Evolutionary conservation across 1,140 invertebrate genomes (phyloP), one percentile per base, ranked within the genome.

Genomic region (Drepana arcuata): DNA sequence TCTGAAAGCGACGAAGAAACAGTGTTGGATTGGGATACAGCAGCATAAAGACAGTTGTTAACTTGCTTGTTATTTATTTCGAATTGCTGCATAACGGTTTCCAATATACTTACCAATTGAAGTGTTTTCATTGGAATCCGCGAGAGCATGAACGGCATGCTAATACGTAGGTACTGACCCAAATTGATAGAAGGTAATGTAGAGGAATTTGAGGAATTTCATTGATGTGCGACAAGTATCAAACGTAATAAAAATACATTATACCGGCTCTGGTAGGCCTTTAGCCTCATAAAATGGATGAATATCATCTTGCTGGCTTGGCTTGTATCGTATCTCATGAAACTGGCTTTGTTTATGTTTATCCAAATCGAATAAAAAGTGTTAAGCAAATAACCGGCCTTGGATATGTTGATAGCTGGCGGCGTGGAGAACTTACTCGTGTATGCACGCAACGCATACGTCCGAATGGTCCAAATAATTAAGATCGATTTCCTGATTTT

Each of bases 31-130:
- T 42, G n/a, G n/a, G n/a, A n/a, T n/a, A n/a, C n/a, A n/a, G 34
- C 38, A 24, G 28, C 27, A 24, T 7, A 27, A 35, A 48, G 16
- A 25, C 35, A n/a, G 40, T 34, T 23, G 38, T 52, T 43, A 65
- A 60, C 56, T 50, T 65, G 57, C 58, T 67, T 51, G 52, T 47
- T 52, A 57, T 57, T 61, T 64, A 49, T 64, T 68, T 68, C 54
- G 48, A 46, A 62, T 61, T 36, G 42, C 51, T 63, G 52, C 32
- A 55, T 73, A 73, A 68, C 69, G 63, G 65, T 67, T 52, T 43
- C 26, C 41, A 51, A 58, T 56, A 60, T n/a, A n/a, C n/a, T n/a
- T n/a, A n/a, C 6, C 6, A 56, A 52, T 53, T 46, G 41, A 51
- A 51, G 51, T 56, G 48, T 52, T 30, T 52, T 43, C 43, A 53